Evolutionary conservation across 2,797 vertebrate species (phyloP), one percentile per base, ranked within the genome.

Genomic region (Pelochelys cantorii): DNA sequence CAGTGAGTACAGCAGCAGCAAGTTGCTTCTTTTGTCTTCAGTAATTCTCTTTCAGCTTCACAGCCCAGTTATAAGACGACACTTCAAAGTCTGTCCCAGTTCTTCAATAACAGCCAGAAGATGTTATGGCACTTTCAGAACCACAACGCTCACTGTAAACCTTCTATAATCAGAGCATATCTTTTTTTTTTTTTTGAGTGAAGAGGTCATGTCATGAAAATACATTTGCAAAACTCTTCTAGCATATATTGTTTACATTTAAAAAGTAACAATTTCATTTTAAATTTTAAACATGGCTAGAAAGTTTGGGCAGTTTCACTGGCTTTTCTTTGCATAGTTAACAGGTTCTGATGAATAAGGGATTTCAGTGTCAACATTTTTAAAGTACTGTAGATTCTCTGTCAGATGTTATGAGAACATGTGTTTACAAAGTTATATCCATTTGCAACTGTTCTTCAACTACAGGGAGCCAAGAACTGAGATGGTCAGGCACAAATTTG

Each of bases 101-200:
- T 85, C 85, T 95, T 93, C 84, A 80, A 92, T 60, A 85, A 79
- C 83, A 78, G 14, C 31, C 4, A 14, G 53, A 78, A 87, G 89
- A 79, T 54, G 54, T 55, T 31, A 56, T 12, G 23, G 42, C 29
- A 65, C 91, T 81, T 89, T 75, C 59, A 56, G 91, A 86, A 87
- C 62, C 17, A 68, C n/a, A 68, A 68, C 9, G 31, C n/a, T 68
- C 62, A 18, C 62, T 68, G 9, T n/a, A 68, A 68, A 15, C 62
- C 31, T 68, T 18, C 31, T 68, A 68, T 68, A 31, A 68, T 18
- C 31, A 68, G 31, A 34, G 29, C 17, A 20, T 18, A 17, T 18
- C 8, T 42, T 42, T 42, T n/a, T 18, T 60, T 60, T 65, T 68
- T 17, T 13, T 27, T 11, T 11, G 27, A 25, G 11, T 11, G 57